A percentile compares a stretch with the other conserved stretches of the same genome.
phyloP scores from a whole-genome alignment of 2,797 vertebrate genomes.

The Karalla daura region DNA sequence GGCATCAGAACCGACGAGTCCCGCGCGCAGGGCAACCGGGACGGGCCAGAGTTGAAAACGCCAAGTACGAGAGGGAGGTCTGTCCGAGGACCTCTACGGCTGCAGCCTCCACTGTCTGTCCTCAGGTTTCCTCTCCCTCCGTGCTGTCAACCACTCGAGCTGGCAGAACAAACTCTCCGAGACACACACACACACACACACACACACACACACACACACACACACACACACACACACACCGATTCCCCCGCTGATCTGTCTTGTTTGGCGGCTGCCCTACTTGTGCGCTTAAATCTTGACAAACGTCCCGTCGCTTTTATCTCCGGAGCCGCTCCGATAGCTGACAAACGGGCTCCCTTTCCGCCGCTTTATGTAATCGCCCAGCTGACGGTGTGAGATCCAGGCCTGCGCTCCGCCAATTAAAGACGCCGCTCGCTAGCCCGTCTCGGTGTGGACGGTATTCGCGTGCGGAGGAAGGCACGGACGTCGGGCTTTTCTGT shows the following conservation, averaged over 20 bases:
- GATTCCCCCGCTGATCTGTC: neutral
- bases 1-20: too few relatives aligned
- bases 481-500: too few relatives aligned
- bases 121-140: slow-evolving; percentile 3
- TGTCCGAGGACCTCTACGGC: slow-evolving; percentile 7
- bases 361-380: slow-evolving; percentile 16
- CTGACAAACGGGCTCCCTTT: neutral
- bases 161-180: too few relatives aligned
- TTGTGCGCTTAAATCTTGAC: slow-evolving; percentile 27
- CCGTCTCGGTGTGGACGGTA: too few relatives aligned
- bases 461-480: too few relatives aligned
- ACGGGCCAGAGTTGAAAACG: too few relatives aligned
- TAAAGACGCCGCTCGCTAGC: too few relatives aligned
- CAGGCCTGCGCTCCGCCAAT: neutral
- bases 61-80: too few relatives aligned
- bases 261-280: slow-evolving; percentile 7
- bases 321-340: neutral
- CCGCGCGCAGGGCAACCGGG: too few relatives aligned
- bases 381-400: neutral
- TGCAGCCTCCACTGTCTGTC: slow-evolving; percentile 10
- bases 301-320: slow-evolving; percentile 20
- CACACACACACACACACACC: neutral
- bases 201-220: neutral
- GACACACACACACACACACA: neutral
- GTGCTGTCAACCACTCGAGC: neutral